Conservation (phyloP, 2,797 vertebrate genomes). For the Labeo calbasu region DNA sequence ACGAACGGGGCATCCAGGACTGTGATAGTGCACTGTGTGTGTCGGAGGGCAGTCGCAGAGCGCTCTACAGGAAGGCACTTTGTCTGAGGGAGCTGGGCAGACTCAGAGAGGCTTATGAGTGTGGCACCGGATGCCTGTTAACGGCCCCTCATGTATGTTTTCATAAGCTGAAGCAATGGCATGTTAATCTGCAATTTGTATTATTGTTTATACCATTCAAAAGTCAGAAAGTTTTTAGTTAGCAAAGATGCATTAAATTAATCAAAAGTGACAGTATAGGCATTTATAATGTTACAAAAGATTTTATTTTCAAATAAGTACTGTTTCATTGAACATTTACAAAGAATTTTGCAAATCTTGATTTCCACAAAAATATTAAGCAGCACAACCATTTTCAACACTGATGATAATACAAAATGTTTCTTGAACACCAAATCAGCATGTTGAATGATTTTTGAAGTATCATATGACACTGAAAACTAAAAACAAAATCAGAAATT, state of each 20-base stretch:
- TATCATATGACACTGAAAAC: background rate
- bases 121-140: conserved; percentile 92
- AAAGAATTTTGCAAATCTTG: no score
- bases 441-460: background rate
- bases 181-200: background rate
- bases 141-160: conserved; percentile 89
- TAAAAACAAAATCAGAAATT: background rate
- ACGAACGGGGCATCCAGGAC: conserved; percentile 92
- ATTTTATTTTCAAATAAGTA: background rate
- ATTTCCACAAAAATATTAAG: conserved; percentile 6
- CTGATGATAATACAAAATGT: background rate
- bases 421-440: background rate
- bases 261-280: background rate
- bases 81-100: conserved; percentile 89
- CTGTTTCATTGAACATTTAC: background rate
- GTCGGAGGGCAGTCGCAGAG: conserved; percentile 87
- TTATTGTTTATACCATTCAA: background rate
- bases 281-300: background rate
- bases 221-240: background rate
- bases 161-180: background rate
- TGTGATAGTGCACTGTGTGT: conserved; percentile 86
- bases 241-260: background rate
- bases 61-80: conserved; percentile 91
- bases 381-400: background rate
- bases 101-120: conserved; percentile 94